Conservation (phyloP, 2,888 invertebrate species). For the Nephrotoma flavescens region DNA sequence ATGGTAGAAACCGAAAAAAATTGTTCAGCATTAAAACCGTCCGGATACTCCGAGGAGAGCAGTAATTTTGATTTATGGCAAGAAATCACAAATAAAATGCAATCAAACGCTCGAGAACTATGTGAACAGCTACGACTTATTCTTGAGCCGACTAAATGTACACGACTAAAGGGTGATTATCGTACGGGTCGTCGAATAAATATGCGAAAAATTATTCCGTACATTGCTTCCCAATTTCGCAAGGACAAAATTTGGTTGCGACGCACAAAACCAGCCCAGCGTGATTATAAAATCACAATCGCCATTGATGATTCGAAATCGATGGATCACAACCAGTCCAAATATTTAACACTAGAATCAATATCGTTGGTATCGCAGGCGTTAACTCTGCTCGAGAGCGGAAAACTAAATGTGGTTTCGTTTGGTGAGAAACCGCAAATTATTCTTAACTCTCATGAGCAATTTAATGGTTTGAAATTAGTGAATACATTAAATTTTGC, state of each 20-base stretch:
- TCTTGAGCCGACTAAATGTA: slow-evolving; percentile 87
- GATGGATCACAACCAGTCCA: slow-evolving; percentile 80
- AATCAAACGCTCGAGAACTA: slow-evolving; percentile 59
- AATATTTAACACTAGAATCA: slow-evolving; percentile 87
- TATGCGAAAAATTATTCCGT: slow-evolving; percentile 94
- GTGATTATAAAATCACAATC: slow-evolving; percentile 91
- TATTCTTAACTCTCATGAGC: slow-evolving; percentile 81
- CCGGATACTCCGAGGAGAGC: slow-evolving; percentile 19
- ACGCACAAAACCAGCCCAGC: slow-evolving; percentile 84
- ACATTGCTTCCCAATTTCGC: slow-evolving; percentile 96
- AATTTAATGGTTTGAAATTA: slow-evolving; percentile 63
- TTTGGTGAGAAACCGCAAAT: slow-evolving; percentile 76
- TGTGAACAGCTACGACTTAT: slow-evolving; percentile 90
- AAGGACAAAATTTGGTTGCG: slow-evolving; percentile 99
- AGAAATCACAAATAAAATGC: slow-evolving; percentile 28
- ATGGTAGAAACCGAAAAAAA: slow-evolving; percentile 19
- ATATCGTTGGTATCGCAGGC: slow-evolving; percentile 83
- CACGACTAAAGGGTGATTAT: slow-evolving; percentile 87
- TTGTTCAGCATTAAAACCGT: slow-evolving; percentile 15
- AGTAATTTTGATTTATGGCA: slow-evolving; percentile 29
- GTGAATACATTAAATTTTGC: slow-evolving; percentile 72
- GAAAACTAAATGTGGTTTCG: slow-evolving; percentile 79
- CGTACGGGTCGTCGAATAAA: slow-evolving; percentile 93
- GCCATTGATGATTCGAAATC: slow-evolving; percentile 93
- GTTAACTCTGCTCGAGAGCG: slow-evolving; percentile 82